Base-by-base conservation (phyloP, 1,140 invertebrate species). In the Anastrepha ludens region DNA sequence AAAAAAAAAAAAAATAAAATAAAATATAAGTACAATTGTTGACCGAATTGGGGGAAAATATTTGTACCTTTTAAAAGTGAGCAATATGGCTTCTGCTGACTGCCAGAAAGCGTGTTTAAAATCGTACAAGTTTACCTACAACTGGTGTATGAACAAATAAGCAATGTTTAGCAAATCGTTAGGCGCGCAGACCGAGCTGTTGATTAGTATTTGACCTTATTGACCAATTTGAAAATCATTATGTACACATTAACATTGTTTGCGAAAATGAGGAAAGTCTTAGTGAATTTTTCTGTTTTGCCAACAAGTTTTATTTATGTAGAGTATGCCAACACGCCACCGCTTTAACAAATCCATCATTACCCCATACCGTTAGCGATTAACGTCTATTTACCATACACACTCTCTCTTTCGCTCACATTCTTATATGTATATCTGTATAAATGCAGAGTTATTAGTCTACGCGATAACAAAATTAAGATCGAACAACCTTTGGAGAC, bases 401-500 rank as follows among this genome's bases (percentile, higher is more conserved):
- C 1, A 64, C 17, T n/a, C 20, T 20, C 60, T n/a, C 60, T 67
- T 67, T 67, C 74, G 20, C 74, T 50, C 8, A 81, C 47, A 81
- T 81, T 5, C 50, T 55, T 55, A 78, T 50, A 78, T 20, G 50
- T 20, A 81, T 9, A 74, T 47, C 5, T 74, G 39, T 81, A 55
- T 39, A 67, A 3, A 81, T 81, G 74, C 87, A 91, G 90, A 88
- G 90, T 90, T 87, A 91, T 95, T 74, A 95, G 95, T 90, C 91
- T 95, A 81, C 94, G 93, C 85, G 94, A 95, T 89, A 95, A 95
- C 90, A 94, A 94, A 93, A 94, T 95, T 89, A 93, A 92, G 89
- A 91, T 91, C 39, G 87, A 94, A 91, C 90, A 93, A 85, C 91
- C 94, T 92, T 95, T 94, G 88, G 94, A 96, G 93, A 93, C 95